Evolutionary conservation across 2,113 vertebrate species (phyloP), one percentile per base, ranked within the genome.

Genomic region (Hippocampus guttulatus): DNA sequence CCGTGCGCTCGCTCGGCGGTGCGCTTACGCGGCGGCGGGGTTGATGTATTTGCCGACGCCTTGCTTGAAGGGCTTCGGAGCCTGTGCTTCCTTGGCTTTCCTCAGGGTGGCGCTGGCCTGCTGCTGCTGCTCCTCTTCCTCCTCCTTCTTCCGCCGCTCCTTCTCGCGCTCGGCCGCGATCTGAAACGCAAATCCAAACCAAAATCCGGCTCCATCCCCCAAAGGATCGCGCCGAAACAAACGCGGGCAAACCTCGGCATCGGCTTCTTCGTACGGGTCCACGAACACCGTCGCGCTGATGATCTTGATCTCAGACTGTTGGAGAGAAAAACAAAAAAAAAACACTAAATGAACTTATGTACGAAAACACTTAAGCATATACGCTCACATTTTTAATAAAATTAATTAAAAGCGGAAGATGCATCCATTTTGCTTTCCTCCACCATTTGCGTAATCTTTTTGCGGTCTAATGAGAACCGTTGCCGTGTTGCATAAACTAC

Each of bases 41-140:
- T 94, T 96, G 83, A 99, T 98, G 84, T 99, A 99, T 82, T 99
- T 99, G 73, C 97, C 97, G 41, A 99, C 92, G 0, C 97, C 97
- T 40, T 91, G 82, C 11, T 93, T 93, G 83, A 95, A 98, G 0
- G 93, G 91, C 87, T 96, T 96, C 14, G 95, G 96, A 1, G 86
- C 78, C 68, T 91, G 83, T 21, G 85, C 87, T 66, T 84, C 82
- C 45, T 93, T 93, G 1, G 90, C 71, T 68, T 93, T 94, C 62
- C 83, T 87, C 70, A 80, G 75, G 6, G 81, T 74, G 1, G 70
- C 69, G 68, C 88, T 92, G 58, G 74, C 85, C 68, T 90, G 90
- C 45, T 82, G 85, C 81, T 86, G 86, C 54, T 92, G 93, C 69
- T 69, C 8, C 23, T 65, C 93, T 68, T 69, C 8, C 64, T 65